Evolutionary conservation across 1,140 invertebrate species (phyloP), one percentile per base, ranked within the genome.

Genomic region (Halesus radiatus): DNA sequence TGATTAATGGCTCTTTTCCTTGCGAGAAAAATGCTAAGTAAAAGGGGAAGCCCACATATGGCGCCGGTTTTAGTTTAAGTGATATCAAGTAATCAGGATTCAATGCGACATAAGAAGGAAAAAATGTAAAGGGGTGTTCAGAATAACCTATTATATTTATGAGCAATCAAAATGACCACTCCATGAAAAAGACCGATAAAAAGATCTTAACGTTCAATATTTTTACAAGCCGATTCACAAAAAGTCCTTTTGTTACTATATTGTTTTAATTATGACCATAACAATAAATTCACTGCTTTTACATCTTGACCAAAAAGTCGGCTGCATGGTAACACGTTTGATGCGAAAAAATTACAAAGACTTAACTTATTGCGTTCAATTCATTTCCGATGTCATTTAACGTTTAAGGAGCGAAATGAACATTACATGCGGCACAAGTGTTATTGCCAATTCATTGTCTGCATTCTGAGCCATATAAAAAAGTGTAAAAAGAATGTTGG

Each of bases 1-100:
- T 81, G 80, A 81, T 81, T 81, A 68, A 81, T 81, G 52, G 18
- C n/a, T 60, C 23, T 77, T 81, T 77, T 68, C 53, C 45, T 56
- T 29, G 64, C 64, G 50, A 78, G 62, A 78, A 78, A 78, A 78
- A 78, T 70, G 62, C 52, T 72, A 70, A 78, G 76, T 78, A 52
- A 77, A 76, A 29, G 76, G 50, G 32, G 64, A 78, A 56, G 60
- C 64, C 62, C 62, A 78, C 76, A 68, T 78, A 68, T 70, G 62
- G 64, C 56, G 50, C 70, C 53, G 70, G 29, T 70, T 70, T 52
- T 23, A 70, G 16, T 45, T 45, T 70, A 70, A 70, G 66, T 70
- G 66, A 70, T 70, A 70, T 45, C 66, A 37, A 18, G 32, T 50
- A 18, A 70, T 70, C 66, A 50, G 37, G n/a, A 70, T 23, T 70